Base-by-base conservation (phyloP, 2,888 invertebrate species). In the Eilema caniola region DNA sequence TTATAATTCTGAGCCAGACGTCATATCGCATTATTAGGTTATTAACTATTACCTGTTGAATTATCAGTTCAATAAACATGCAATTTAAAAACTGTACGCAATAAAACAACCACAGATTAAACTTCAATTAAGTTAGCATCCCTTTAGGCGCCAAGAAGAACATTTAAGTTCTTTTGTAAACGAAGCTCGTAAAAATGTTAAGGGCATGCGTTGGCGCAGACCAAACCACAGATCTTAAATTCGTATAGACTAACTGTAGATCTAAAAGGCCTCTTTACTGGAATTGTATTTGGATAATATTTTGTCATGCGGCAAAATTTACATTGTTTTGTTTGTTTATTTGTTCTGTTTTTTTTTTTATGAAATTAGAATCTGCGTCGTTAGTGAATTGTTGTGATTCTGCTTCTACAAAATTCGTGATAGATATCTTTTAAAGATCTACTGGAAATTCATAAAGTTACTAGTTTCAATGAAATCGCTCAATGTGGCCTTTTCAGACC, bases 151-250 rank as follows among this genome's bases (percentile, higher is more conserved):
- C 75, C 78, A 78, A 65, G 70, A 70, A 75, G 60, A 69, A 74
- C 65, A 61, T 77, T 80, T 70, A 75, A 76, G 76, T 75, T 71
- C 75, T 74, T 77, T 79, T 69, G 73, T 72, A 77, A 80, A 79
- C 75, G 76, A 75, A 74, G 75, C 74, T 85, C 81, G 79, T 86
- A 83, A 83, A 85, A 79, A 78, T 70, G 71, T 73, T 74, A 75
- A 37, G 56, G 60, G 62, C 69, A 77, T 82, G 87, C 84, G 86
- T 82, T 68, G 82, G 82, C 81, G 83, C 83, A 79, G 59, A 66
- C 62, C 16, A 7, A 28, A 31, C 28, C 53, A 31, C 67, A 76
- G 77, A 72, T 77, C 81, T 74, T 77, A 75, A 80, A 80, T 80
- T 82, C 72, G 69, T 70, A 70, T 70, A 63, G 57, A 41, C n/a